phyloP scores from a whole-genome alignment of 2,797 vertebrate species.

The Scarus forsteni region DNA sequence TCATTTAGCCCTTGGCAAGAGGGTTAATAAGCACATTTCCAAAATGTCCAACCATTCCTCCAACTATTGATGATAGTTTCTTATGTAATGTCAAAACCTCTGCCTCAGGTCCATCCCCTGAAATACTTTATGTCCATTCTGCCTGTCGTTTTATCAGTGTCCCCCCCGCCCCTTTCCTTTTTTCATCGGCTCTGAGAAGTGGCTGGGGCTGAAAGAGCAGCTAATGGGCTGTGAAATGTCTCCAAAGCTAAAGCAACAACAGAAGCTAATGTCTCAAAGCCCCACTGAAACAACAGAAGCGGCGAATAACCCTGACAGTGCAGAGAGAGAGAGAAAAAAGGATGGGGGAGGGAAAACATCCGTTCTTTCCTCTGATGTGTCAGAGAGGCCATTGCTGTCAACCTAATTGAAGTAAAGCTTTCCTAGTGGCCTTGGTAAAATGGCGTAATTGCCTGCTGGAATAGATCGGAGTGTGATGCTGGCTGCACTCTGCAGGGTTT shows the following conservation, averaged over 20 bases:
- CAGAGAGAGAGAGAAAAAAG: conserved; percentile 27
- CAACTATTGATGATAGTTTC: not conserved
- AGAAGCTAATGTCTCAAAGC: conserved; percentile 74
- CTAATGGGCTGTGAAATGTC: conserved; percentile 80
- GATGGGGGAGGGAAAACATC: conserved; percentile 8
- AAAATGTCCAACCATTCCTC: not conserved
- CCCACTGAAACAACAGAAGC: conserved; percentile 62
- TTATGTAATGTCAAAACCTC: not conserved
- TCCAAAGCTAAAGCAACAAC: conserved; percentile 70
- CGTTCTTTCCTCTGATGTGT: conserved; percentile 60
- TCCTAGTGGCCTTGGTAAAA: conserved; percentile 57
- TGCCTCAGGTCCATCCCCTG: conserved; percentile 3
- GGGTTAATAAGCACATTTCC: not conserved
- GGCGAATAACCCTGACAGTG: conserved; percentile 55
- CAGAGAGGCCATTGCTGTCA: conserved; percentile 74
- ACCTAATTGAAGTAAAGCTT: conserved; percentile 68
- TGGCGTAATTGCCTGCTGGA: conserved; percentile 60
- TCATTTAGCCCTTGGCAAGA: not conserved
- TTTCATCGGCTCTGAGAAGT: conserved; percentile 60
- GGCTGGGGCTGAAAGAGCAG: conserved; percentile 69
- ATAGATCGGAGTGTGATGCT: conserved; percentile 39
- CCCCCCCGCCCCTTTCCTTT: conserved; percentile 15
- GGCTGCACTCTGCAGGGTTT: conserved; percentile 50
- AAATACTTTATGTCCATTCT: conserved; percentile 19
- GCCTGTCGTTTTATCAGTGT: not conserved